Percentiles rank a stretch among this genome's conserved stretches.
Conservation (phyloP, 2,113 vertebrate species). For the Megaptera novaeangliae region DNA sequence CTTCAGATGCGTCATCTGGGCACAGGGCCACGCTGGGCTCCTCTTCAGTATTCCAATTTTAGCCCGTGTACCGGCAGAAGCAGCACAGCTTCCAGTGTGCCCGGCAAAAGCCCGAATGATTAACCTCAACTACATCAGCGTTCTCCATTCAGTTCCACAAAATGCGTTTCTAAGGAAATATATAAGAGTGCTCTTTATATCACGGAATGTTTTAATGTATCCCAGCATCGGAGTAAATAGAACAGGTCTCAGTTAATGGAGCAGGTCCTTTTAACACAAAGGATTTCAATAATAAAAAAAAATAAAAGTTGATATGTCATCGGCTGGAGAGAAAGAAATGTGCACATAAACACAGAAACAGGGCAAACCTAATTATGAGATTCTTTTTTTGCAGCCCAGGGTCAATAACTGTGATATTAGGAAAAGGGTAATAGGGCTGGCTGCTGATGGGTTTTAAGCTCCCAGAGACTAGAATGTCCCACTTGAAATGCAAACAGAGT, state of each 20-base stretch:
- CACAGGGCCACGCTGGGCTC: neutral
- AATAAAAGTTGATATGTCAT: neutral
- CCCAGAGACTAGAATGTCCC: neutral
- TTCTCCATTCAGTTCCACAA: neutral
- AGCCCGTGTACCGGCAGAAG: neutral
- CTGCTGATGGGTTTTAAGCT: neutral
- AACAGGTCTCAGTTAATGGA: conserved; percentile 39
- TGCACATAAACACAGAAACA: neutral
- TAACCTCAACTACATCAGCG: conserved; percentile 17
- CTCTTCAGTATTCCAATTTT: conserved; percentile 23
- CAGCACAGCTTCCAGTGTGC: neutral
- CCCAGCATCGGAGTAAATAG: neutral
- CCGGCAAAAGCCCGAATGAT: conserved; percentile 33
- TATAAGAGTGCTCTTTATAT: neutral
- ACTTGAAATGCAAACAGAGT: neutral
- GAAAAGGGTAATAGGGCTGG: neutral
- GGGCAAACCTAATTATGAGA: conserved; percentile 27
- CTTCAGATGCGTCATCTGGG: conserved; percentile 38
- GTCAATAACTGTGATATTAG: neutral
- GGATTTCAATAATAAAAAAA: neutral
- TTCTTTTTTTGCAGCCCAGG: conserved; percentile 1
- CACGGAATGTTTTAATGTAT: conserved; percentile 6
- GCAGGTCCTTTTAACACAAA: neutral
- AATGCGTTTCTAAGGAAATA: conserved; percentile 49
- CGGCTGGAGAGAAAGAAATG: neutral